Base-by-base conservation (phyloP, 2,797 vertebrate genomes). In the Urophycis tenuis region DNA sequence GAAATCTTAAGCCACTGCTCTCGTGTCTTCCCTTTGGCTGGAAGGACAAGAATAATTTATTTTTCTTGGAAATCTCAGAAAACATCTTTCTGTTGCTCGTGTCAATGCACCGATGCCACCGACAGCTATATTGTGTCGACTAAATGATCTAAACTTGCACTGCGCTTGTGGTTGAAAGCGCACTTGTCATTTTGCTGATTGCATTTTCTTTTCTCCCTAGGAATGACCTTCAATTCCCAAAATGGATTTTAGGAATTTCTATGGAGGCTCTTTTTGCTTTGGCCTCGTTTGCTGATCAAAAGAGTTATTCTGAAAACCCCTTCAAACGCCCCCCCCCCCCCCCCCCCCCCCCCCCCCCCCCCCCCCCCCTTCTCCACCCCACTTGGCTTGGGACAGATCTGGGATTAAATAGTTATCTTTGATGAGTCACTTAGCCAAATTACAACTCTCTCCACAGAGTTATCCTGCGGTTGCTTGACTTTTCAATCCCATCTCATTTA, bases 391-490 rank as follows among this genome's bases (percentile, higher is more conserved):
- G 87, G 86, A 88, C 83, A 85, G 87, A 91, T 90, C 86, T 88
- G 88, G 91, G 91, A 93, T 93, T 93, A 92, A 92, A 92, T 88
- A 84, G 69, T 83, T 83, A 90, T 89, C 92, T 92, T 92, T 92
- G 91, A 92, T 91, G 90, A 90, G 77, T 91, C 90, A 91, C 91
- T 93, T 92, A 91, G 83, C 79, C 81, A 91, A 92, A 93, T 93
- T 91, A 90, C 89, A 89, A 88, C 80, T 80, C 80, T 80, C 83
- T 87, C 85, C 89, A 82, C 45, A 80, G 87, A 90, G 88, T 87
- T 86, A 87, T 86, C 80, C 74, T 75, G 77, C 78, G 0, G 35
- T 80, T 75, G 77, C 74, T 77, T 78, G 78, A 72, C 79, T 74
- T 80, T 1, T 0, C 69, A 34, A 71, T 33, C 22, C 14, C 9